Evolutionary conservation across 2,113 vertebrate genomes (phyloP).

Genomic region (Spermophilus dauricus): DNA sequence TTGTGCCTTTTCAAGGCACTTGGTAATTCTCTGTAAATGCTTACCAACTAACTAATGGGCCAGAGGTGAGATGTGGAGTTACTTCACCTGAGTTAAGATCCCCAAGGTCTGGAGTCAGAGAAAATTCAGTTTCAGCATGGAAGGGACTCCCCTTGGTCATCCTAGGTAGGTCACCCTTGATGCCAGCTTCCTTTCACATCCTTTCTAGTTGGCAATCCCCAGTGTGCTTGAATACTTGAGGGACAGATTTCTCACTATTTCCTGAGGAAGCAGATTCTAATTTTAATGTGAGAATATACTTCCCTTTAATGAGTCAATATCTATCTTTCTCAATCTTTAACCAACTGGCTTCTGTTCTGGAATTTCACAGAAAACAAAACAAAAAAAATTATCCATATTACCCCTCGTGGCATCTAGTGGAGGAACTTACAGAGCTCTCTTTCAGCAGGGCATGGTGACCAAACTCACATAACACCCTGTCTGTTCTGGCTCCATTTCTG

Average conservation of each 20-base stretch:
- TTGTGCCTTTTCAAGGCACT: background rate
- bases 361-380: background rate
- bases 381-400: too few relatives aligned
- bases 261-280: slow-evolving; percentile 24
- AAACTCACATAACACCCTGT: accelerated
- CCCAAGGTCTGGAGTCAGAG: background rate
- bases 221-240: background rate
- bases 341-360: background rate
- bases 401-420: accelerated
- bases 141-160: background rate
- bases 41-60: background rate
- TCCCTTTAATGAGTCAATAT: slow-evolving; percentile 24
- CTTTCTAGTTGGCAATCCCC: too few relatives aligned
- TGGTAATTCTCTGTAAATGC: background rate
- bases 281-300: background rate
- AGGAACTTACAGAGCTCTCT: accelerated
- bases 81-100: background rate
- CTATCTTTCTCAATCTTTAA: background rate
- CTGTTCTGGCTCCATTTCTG: background rate
- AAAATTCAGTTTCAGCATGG: background rate
- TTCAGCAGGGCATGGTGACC: accelerated
- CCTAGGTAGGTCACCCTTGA: background rate
- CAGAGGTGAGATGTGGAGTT: background rate
- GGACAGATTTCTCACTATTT: slow-evolving; percentile 11
- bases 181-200: background rate